Evolutionary conservation across 1,140 invertebrate species (phyloP).

Genomic region (Bombyx mandarina): DNA sequence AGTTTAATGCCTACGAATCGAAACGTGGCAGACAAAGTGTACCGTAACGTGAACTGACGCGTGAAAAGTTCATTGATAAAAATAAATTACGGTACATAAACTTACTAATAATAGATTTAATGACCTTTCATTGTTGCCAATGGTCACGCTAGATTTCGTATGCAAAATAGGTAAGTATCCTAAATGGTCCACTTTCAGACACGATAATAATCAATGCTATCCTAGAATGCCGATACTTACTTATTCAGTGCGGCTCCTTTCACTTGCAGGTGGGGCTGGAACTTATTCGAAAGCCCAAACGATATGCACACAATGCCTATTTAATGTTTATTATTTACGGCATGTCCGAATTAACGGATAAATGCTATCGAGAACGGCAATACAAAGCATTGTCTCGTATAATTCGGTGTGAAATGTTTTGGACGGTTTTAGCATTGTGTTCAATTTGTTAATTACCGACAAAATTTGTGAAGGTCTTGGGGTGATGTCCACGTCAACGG

Average conservation of each 20-base stretch:
- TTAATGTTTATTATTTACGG: constrained; percentile 13
- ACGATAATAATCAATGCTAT: constrained; percentile 1
- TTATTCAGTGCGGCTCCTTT: constrained; percentile 5
- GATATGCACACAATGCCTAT: constrained; percentile 15
- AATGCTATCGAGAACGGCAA: constrained; percentile 12
- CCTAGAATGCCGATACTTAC: background rate
- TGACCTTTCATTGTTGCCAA: constrained; percentile 36
- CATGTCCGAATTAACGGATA: constrained; percentile 15
- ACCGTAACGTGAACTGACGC: constrained; percentile 36
- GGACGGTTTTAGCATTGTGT: constrained; percentile 25
- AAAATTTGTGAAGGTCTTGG: constrained; percentile 16
- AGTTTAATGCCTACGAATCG: constrained; percentile 16
- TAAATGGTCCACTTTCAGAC: background rate
- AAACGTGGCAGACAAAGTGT: constrained; percentile 10
- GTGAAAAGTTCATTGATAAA: constrained; percentile 59
- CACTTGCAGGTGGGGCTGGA: constrained; percentile 3
- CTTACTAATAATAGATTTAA: constrained; percentile 22
- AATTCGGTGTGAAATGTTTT: constrained; percentile 23
- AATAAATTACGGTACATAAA: constrained; percentile 32
- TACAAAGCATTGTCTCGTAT: constrained; percentile 19
- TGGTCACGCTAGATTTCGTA: constrained; percentile 13
- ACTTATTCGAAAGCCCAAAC: constrained; percentile 13
- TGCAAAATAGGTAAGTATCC: constrained; percentile 7
- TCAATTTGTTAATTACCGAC: constrained; percentile 22
- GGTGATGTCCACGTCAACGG: background rate